These are phyloP conservation scores for Strigamia transsilvanica DNA, from an alignment of 2,888 invertebrate genomes.

Conservation along the genomic window DNA sequence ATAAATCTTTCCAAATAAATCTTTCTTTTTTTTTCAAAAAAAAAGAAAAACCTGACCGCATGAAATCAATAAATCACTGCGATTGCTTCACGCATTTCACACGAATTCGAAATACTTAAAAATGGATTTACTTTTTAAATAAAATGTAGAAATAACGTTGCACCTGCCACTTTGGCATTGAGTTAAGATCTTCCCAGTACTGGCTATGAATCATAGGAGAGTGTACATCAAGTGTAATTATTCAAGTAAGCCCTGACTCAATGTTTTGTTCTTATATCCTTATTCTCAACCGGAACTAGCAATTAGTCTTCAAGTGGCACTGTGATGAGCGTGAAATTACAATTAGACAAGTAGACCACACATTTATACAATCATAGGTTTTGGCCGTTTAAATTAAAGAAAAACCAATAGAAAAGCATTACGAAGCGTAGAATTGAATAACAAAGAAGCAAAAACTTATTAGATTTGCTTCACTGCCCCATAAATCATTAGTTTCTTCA, in stretches of 20 bases:
- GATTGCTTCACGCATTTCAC: background rate
- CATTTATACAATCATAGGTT: too few species aligned
- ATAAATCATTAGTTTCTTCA: too few species aligned
- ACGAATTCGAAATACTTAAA: background rate
- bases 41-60: background rate
- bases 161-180: background rate
- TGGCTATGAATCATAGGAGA: background rate
- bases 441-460: too few species aligned
- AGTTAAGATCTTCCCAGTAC: background rate
- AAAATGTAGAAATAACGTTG: background rate
- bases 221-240: background rate
- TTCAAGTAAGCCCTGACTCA: conserved; percentile 21
- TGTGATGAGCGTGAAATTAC: background rate
- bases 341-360: background rate
- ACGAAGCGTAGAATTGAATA: too few species aligned
- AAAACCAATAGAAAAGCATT: too few species aligned
- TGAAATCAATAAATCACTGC: background rate
- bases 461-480: too few species aligned
- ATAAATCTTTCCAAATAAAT: background rate
- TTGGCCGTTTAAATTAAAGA: too few species aligned
- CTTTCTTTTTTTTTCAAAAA: too few species aligned
- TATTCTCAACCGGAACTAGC: background rate
- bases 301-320: background rate
- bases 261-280: background rate
- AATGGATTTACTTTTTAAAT: background rate